Base-by-base conservation (phyloP, 2,113 vertebrate species). In the Lepisosteus oculatus region DNA sequence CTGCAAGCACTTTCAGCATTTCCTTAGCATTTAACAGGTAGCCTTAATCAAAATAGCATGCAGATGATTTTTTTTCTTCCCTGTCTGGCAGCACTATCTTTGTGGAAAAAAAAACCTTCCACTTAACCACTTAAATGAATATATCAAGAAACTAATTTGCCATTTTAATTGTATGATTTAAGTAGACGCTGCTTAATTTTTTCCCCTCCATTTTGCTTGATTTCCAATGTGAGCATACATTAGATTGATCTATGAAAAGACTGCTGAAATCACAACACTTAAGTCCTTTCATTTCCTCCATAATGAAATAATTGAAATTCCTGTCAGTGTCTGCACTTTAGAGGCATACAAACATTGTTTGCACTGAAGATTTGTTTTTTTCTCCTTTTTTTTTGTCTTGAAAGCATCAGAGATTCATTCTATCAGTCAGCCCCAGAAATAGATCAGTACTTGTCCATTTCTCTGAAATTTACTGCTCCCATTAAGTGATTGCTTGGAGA, bases 251-350 rank as follows among this genome's bases (percentile, higher is more conserved):
- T 93, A 94, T 94, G 92, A 94, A 94, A 85, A 94, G 93, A 93
- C 93, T 90, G 91, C 93, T 93, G 90, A 93, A 96, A 96, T 98
- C 95, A 94, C 95, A 95, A 97, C 96, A 98, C 96, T 98, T 98
- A 97, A 95, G 94, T 95, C 94, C 96, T 98, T 98, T 98, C 97
- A 99, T 98, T 99, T 98, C 88, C 90, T 88, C 91, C 90, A 85
- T 98, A 96, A 99, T 99, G 92, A 97, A 98, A 98, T 99, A 99
- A 99, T 99, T 98, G 96, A 98, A 98, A 99, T 99, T 99, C 97
- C 91, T 97, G 96, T 98, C 97, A 98, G 95, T 91, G 93, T 93
- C 94, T 96, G 95, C 95, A 95, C 95, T 97, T 96, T 95, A 90
- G 90, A 80, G 86, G 80, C 80, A 88, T 90, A 92, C 92, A 94